Evolutionary conservation across 1,140 invertebrate genomes (phyloP).

Genomic region (Drosophila pseudoananassae): DNA sequence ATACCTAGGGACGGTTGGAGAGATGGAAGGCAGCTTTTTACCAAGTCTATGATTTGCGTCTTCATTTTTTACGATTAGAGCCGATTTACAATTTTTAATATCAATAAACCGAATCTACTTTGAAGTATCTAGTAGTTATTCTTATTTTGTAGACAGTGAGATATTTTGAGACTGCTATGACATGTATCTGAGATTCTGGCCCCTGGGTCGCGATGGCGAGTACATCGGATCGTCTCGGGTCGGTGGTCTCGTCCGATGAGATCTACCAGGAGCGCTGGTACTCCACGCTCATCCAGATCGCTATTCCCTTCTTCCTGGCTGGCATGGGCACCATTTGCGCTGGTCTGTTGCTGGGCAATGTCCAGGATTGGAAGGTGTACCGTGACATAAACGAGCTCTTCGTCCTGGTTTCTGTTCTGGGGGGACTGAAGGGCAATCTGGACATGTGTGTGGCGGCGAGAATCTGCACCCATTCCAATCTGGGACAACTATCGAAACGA

Average conservation of each 20-base stretch:
- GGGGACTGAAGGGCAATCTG: conserved; percentile 98
- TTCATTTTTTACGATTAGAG: conserved; percentile 52
- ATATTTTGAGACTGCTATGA: neutral
- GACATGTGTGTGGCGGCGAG: conserved; percentile 98
- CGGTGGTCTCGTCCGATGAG: neutral
- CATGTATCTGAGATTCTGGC: neutral
- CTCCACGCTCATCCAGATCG: conserved; percentile 92
- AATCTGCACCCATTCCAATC: conserved; percentile 94
- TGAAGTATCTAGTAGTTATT: neutral
- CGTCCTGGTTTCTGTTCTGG: conserved; percentile 96
- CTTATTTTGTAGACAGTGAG: neutral
- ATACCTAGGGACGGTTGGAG: conserved; percentile 19
- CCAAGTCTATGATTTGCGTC: conserved; percentile 31
- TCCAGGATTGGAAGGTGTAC: conserved; percentile 96
- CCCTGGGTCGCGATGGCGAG: neutral
- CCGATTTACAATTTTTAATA: conserved; percentile 63
- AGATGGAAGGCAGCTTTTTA: conserved; percentile 34
- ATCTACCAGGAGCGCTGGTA: conserved; percentile 84
- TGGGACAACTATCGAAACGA: conserved; percentile 90
- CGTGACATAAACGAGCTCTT: conserved; percentile 94
- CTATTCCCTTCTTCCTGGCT: conserved; percentile 94
- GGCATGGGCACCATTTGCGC: conserved; percentile 97
- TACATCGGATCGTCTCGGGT: neutral
- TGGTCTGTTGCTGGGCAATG: conserved; percentile 92
- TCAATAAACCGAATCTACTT: conserved; percentile 31